These are phyloP conservation scores for Benthosema pterotum DNA, from an alignment of 2,797 vertebrate species.

Conservation along the genomic window DNA sequence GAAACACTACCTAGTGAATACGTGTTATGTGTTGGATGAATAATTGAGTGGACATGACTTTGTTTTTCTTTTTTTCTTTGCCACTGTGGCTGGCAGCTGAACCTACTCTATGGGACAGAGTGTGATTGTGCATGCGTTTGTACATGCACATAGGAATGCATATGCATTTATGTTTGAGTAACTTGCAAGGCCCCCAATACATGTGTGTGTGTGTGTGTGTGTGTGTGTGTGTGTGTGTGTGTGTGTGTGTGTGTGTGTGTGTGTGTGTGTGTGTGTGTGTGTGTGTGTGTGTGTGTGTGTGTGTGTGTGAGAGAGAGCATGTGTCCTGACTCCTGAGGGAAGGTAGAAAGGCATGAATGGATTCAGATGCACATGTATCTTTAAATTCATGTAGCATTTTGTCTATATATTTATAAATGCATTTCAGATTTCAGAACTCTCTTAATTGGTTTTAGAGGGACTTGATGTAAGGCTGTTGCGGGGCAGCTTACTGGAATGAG, in stretches of 20 bases:
- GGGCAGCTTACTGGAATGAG: constrained; percentile 49
- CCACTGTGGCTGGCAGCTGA: constrained; percentile 43
- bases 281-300: not conserved
- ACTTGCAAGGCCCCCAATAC: not conserved
- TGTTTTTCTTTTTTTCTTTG: constrained; percentile 32
- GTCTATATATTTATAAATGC: constrained; percentile 58
- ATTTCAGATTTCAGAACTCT: constrained; percentile 37
- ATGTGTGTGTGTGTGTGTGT: constrained; percentile 1
- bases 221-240: not conserved
- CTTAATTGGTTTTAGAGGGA: constrained; percentile 67
- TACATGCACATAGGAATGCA: not conserved
- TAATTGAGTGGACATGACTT: constrained; percentile 54
- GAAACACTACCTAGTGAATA: constrained; percentile 19
- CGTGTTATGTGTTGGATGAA: constrained; percentile 50
- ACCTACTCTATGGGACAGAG: constrained; percentile 6
- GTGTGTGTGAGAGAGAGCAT: no score
- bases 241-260: not conserved
- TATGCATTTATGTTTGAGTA: not conserved
- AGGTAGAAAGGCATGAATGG: constrained; percentile 30
- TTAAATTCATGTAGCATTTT: constrained; percentile 55
- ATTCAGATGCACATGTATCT: constrained; percentile 51
- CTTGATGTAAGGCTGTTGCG: constrained; percentile 54
- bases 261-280: not conserved
- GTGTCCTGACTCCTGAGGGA: constrained; percentile 24
- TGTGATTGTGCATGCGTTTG: not conserved